Base-by-base conservation (phyloP, 2,888 invertebrate genomes). In the Pristionchus arcanus region DNA sequence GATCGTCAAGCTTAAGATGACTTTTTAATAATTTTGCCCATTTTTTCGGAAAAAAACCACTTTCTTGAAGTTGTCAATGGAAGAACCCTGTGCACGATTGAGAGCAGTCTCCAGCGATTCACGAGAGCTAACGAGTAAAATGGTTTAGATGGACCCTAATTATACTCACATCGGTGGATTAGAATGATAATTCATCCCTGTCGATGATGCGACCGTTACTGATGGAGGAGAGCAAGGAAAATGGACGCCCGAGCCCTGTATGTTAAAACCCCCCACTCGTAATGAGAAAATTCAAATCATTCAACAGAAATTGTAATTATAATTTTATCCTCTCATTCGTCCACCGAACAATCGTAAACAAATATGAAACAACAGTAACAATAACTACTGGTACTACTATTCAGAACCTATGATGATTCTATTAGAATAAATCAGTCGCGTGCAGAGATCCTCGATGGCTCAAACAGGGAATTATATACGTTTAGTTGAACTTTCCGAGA, bases 401-500 rank as follows among this genome's bases (percentile, higher is more conserved):
- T 7, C 7, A 25, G 77, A 77, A 77, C 77, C 77, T 77, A 77
- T 77, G 25, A 42, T n/a, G 77, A 42, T 42, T 55, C 84, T 55
- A 28, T 84, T 55, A 28, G 31, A 84, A 84, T 55, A 21, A 84
- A 55, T 55, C 28, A 84, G 84, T 42, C 31, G 84, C 49, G 55
- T 31, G 55, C 31, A 55, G 84, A 84, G 84, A 84, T 84, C 84
- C 84, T 55, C 42, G 55, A 84, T 84, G 42, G 81, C 49, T 81
- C 81, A 84, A 19, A 53, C 55, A 84, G 25, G 42, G 77, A 28
- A 86, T 49, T 9, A 66, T 86, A 86, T 19, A 66, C 86, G 86
- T 49, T 71, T 71, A 87, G 71, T 68, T 71, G 92, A 94, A 94
- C 88, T 98, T 98, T 90, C 98, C 99, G 95, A 99, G 96, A 95